These are phyloP conservation scores for Polydrusus tereticollis DNA, from an alignment of 2,888 invertebrate species.

Conservation along the genomic window DNA sequence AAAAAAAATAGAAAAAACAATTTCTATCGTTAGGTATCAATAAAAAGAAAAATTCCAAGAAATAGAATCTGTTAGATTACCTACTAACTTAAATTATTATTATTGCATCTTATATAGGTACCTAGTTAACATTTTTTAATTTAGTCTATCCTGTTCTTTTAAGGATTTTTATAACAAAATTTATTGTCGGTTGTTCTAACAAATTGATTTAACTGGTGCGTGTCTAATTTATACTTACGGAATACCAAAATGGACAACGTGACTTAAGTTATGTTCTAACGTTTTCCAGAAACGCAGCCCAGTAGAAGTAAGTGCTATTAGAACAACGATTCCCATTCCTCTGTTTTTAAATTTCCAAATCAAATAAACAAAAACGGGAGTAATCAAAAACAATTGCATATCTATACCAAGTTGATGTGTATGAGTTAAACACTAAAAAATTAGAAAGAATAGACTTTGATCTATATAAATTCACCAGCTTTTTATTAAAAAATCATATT, in stretches of 20 bases:
- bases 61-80: too few species aligned
- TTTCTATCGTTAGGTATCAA: too few species aligned
- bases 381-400: constrained; percentile 74
- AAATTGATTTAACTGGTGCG: too few species aligned
- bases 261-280: constrained; percentile 70
- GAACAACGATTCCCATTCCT: constrained; percentile 66
- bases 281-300: constrained; percentile 73
- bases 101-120: too few species aligned
- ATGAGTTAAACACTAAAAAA: constrained; percentile 73
- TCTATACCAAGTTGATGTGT: constrained; percentile 79
- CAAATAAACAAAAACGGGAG: constrained; percentile 71
- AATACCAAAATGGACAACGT: constrained; percentile 75
- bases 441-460: neutral
- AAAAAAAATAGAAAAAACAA: too few species aligned
- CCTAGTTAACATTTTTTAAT: too few species aligned
- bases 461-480: neutral
- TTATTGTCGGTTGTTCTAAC: too few species aligned
- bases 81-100: too few species aligned
- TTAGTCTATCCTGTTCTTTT: too few species aligned
- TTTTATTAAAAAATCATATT: constrained; percentile 9
- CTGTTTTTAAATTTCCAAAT: constrained; percentile 72
- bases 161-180: too few species aligned
- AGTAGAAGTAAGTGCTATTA: constrained; percentile 70
- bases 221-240: constrained; percentile 73
- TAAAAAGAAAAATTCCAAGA: too few species aligned